phyloP scores from a whole-genome alignment of 2,888 invertebrate species.

The Apodemia duryi region DNA sequence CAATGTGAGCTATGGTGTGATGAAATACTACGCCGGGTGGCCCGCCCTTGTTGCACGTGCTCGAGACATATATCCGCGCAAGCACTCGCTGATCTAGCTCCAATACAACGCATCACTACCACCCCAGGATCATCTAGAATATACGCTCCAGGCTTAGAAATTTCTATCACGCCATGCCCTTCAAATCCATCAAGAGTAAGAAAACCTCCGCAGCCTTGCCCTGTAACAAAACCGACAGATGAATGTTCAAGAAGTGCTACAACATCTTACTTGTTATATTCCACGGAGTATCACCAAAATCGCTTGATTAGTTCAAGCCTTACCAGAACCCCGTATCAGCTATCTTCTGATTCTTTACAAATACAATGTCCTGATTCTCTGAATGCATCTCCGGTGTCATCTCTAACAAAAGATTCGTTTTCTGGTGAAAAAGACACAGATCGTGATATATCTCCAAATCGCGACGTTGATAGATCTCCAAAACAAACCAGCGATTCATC shows the following conservation, averaged over 20 bases:
- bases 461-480: background rate
- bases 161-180: constrained; percentile 48
- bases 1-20: constrained; percentile 70
- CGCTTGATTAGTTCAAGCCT: constrained; percentile 26
- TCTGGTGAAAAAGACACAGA: background rate
- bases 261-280: constrained; percentile 46
- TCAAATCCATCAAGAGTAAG: constrained; percentile 30
- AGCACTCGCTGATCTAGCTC: constrained; percentile 45
- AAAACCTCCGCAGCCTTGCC: constrained; percentile 34
- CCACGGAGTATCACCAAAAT: constrained; percentile 31
- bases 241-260: constrained; percentile 32
- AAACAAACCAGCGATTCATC: background rate
- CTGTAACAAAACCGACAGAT: constrained; percentile 37
- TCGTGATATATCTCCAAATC: background rate
- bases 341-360: background rate
- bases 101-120: constrained; percentile 34
- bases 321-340: background rate
- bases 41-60: constrained; percentile 58
- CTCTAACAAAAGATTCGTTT: background rate
- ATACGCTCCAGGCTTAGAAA: constrained; percentile 44
- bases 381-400: background rate
- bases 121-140: constrained; percentile 37
- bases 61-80: constrained; percentile 52
- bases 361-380: background rate
- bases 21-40: constrained; percentile 56